phyloP scores from a whole-genome alignment of 2,888 invertebrate species.

The Yponomeuta plumbellus region DNA sequence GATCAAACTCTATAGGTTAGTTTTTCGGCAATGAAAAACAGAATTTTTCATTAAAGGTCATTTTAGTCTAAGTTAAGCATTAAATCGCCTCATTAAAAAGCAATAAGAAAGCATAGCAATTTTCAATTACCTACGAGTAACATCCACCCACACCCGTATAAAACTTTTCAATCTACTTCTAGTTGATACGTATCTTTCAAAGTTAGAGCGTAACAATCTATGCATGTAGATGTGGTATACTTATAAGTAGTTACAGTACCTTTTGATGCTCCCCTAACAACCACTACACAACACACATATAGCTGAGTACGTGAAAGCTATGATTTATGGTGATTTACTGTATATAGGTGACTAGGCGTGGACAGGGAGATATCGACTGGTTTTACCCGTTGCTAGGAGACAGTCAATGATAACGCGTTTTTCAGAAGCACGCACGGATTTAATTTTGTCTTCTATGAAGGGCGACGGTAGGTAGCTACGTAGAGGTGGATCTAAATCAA shows the following conservation, averaged over 20 bases:
- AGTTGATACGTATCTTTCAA: not conserved
- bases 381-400: slow-evolving; percentile 10
- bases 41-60: not conserved
- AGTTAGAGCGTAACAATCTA: not conserved
- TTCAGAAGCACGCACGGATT: too few species aligned
- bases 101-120: not conserved
- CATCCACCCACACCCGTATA: not conserved
- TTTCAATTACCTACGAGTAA: not conserved
- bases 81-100: not conserved
- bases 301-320: slow-evolving; percentile 7
- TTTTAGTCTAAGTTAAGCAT: not conserved
- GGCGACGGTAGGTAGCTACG: too few species aligned
- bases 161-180: not conserved
- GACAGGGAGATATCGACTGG: not conserved
- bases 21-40: not conserved
- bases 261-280: slow-evolving; percentile 9
- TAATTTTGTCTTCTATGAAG: too few species aligned
- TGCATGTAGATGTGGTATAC: not conserved
- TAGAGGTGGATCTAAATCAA: too few species aligned
- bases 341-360: not conserved
- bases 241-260: not conserved
- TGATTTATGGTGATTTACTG: slow-evolving; percentile 14
- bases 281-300: slow-evolving; percentile 13
- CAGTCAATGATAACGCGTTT: not conserved
- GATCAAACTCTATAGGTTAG: not conserved